phyloP scores from a whole-genome alignment of 1,140 invertebrate species.

The Hyphantria cunea region DNA sequence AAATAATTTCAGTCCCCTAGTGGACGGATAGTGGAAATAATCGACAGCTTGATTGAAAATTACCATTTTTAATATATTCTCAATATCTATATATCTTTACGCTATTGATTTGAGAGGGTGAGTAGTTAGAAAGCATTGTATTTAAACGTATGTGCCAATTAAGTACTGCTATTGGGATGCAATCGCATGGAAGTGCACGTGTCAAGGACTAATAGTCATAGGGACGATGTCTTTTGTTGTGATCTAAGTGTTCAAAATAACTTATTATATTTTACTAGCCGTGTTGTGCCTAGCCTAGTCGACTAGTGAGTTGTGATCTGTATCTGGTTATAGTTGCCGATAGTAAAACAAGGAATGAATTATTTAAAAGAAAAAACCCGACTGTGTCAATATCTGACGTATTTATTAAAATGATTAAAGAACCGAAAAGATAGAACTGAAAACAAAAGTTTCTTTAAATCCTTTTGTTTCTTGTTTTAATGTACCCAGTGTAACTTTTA shows the following conservation, averaged over 20 bases:
- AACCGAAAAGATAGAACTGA: no score
- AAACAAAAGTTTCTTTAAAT: no score
- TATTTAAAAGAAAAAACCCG: no score
- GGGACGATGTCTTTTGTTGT: background rate
- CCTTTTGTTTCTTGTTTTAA: no score
- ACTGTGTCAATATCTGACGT: no score
- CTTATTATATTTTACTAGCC: background rate
- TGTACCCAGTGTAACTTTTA: no score
- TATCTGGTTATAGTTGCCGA: no score
- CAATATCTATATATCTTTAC: background rate
- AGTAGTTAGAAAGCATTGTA: background rate
- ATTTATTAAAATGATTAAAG: no score
- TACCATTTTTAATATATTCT: conserved; percentile 25
- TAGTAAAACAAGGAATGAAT: no score
- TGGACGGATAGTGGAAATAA: conserved; percentile 28
- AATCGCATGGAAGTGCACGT: background rate
- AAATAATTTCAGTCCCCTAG: conserved; percentile 19
- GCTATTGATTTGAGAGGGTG: conserved; percentile 1
- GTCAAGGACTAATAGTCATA: no score
- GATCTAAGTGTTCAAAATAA: background rate
- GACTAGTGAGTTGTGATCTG: no score
- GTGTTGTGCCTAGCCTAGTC: no score
- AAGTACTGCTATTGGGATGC: background rate
- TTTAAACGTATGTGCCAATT: background rate
- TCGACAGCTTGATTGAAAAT: conserved; percentile 31